Conservation (phyloP, 1,140 invertebrate genomes). For the Drosophila ironensis region DNA sequence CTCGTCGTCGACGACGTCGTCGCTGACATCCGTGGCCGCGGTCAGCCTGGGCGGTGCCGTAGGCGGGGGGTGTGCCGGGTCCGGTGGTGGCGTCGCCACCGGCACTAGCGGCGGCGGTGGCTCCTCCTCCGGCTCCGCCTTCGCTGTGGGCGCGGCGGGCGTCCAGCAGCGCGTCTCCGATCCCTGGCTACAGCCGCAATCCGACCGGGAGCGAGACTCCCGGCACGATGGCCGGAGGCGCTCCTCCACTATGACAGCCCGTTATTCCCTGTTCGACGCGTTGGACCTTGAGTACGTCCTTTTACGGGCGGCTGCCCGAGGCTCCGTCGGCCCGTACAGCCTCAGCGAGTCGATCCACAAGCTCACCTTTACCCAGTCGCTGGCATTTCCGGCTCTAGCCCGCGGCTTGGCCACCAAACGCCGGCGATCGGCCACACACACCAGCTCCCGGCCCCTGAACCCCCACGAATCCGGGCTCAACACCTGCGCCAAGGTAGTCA, state of each 20-base stretch:
- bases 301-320: slow-evolving; percentile 86
- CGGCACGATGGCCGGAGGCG: slow-evolving; percentile 70
- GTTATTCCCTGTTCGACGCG: slow-evolving; percentile 88
- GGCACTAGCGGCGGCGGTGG: slow-evolving; percentile 59
- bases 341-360: slow-evolving; percentile 88
- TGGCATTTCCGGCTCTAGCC: slow-evolving; percentile 88
- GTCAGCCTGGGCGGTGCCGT: slow-evolving; percentile 76
- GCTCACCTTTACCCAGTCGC: slow-evolving; percentile 88
- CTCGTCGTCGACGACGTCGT: slow-evolving; percentile 85
- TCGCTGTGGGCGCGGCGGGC: slow-evolving; percentile 79
- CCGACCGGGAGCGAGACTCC: slow-evolving; percentile 70
- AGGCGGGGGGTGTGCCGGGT: slow-evolving; percentile 17
- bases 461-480: slow-evolving; percentile 86
- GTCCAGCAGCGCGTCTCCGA: slow-evolving; percentile 82
- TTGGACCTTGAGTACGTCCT: slow-evolving; percentile 88
- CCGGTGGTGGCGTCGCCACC: slow-evolving; percentile 69
- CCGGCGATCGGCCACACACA: slow-evolving; percentile 83
- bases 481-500: slow-evolving; percentile 88
- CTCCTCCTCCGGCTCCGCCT: slow-evolving; percentile 71
- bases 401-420: slow-evolving; percentile 87
- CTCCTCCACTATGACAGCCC: slow-evolving; percentile 83
- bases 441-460: slow-evolving; percentile 83
- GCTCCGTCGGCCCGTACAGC: slow-evolving; percentile 88
- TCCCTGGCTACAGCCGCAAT: slow-evolving; percentile 82
- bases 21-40: slow-evolving; percentile 83